Conservation (phyloP, 2,113 vertebrate species). For the Anoplopoma fimbria region DNA sequence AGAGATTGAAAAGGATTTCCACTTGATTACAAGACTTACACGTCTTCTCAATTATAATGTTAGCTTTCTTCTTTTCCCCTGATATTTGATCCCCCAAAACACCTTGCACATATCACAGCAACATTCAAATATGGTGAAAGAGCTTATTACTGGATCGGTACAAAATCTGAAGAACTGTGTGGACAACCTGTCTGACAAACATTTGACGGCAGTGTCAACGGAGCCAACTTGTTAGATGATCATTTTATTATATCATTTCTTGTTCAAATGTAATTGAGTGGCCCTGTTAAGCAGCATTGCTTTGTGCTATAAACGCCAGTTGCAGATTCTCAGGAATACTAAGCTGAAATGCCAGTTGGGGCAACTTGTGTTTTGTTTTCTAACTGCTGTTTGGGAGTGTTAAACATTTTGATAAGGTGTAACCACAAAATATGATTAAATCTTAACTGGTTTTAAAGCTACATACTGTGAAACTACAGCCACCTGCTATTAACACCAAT, state of each 20-base stretch:
- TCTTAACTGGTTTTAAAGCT: not conserved
- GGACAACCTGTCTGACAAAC: constrained; percentile 2
- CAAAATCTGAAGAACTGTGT: constrained; percentile 41
- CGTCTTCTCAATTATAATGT: not conserved
- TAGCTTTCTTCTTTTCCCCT: not conserved
- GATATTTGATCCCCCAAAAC: constrained; percentile 29
- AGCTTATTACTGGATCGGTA: constrained; percentile 30
- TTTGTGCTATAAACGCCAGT: not conserved
- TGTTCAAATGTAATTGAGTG: constrained; percentile 9
- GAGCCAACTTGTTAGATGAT: not conserved
- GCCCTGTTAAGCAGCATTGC: constrained; percentile 27
- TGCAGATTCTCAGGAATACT: constrained; percentile 28
- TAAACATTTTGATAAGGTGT: not conserved
- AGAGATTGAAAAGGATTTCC: not conserved
- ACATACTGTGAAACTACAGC: not conserved
- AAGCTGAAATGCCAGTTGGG: constrained; percentile 11
- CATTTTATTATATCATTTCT: not conserved
- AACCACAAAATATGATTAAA: constrained; percentile 31
- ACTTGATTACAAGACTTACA: not conserved
- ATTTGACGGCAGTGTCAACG: not conserved
- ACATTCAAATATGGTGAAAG: constrained; percentile 18
- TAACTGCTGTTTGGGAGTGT: not conserved
- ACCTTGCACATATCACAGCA: constrained; percentile 24
- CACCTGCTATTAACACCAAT: not conserved
- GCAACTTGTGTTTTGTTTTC: constrained; percentile 31